These are phyloP conservation scores for Rhinophrynus dorsalis DNA, from an alignment of 2,797 vertebrate genomes.

Conservation along the genomic window DNA sequence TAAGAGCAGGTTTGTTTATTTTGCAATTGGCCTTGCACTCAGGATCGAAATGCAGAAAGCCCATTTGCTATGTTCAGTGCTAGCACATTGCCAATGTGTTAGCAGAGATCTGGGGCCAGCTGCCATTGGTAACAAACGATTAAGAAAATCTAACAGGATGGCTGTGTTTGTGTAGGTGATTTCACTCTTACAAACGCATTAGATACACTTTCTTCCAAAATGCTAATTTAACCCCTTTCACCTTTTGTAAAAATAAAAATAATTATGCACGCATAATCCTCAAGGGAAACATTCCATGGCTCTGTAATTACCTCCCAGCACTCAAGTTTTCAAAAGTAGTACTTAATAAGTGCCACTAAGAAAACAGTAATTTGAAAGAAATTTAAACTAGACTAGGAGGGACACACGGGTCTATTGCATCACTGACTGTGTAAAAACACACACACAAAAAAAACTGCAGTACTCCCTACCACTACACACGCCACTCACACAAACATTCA, in stretches of 20 bases:
- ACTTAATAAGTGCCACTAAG: too few species aligned
- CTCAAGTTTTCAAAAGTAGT: too few species aligned
- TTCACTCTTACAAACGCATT: not conserved
- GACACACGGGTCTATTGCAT: too few species aligned
- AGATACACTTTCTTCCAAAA: not conserved
- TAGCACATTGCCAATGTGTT: not conserved
- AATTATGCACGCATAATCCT: too few species aligned
- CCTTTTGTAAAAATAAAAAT: not conserved
- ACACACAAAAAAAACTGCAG: too few species aligned
- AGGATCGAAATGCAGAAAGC: slow-evolving; percentile 3
- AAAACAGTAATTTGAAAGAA: too few species aligned
- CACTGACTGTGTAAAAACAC: too few species aligned
- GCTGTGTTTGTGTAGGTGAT: not conserved
- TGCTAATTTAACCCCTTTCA: not conserved
- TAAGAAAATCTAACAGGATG: not conserved
- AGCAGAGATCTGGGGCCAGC: not conserved
- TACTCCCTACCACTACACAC: too few species aligned
- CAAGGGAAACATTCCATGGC: too few species aligned
- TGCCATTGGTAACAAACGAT: not conserved
- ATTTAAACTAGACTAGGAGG: too few species aligned
- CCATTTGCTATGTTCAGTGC: not conserved
- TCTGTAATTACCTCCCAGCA: too few species aligned
- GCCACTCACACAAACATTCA: too few species aligned
- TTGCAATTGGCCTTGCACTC: slow-evolving; percentile 10
- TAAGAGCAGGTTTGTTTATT: slow-evolving; percentile 39